phyloP scores from a whole-genome alignment of 2,888 invertebrate genomes.

The Brachycybe producta region DNA sequence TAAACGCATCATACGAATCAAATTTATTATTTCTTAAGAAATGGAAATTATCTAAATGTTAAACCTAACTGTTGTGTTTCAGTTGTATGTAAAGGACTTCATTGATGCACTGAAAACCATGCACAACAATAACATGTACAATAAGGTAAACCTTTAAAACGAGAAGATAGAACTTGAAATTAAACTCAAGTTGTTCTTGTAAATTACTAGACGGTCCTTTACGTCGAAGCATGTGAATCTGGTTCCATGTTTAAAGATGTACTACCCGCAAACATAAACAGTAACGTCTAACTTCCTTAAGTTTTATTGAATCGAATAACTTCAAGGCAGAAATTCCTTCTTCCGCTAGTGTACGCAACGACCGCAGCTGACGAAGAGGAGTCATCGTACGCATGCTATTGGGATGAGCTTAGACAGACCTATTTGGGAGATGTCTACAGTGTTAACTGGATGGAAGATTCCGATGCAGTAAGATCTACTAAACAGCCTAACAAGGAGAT shows the following conservation, averaged over 20 bases:
- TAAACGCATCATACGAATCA: too few species aligned
- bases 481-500: too few species aligned
- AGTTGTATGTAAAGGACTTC: constrained; percentile 34
- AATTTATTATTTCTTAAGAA: too few species aligned
- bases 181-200: too few species aligned
- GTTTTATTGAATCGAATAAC: neutral
- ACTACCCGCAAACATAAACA: constrained; percentile 39
- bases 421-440: constrained; percentile 48
- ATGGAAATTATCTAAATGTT: too few species aligned
- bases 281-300: constrained; percentile 36
- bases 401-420: constrained; percentile 37
- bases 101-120: constrained; percentile 34
- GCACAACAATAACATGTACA: constrained; percentile 36
- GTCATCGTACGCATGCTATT: constrained; percentile 47
- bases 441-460: constrained; percentile 48
- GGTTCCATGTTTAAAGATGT: constrained; percentile 47
- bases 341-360: constrained; percentile 42
- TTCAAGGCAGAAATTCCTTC: too few species aligned
- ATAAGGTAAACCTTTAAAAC: too few species aligned
- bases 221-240: constrained; percentile 48
- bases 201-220: constrained; percentile 40
- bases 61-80: too few species aligned
- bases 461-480: constrained; percentile 40
- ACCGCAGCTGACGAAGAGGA: constrained; percentile 46
- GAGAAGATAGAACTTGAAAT: too few species aligned